Base-by-base conservation (phyloP, 2,888 invertebrate genomes). In the Dilophus febrilis region DNA sequence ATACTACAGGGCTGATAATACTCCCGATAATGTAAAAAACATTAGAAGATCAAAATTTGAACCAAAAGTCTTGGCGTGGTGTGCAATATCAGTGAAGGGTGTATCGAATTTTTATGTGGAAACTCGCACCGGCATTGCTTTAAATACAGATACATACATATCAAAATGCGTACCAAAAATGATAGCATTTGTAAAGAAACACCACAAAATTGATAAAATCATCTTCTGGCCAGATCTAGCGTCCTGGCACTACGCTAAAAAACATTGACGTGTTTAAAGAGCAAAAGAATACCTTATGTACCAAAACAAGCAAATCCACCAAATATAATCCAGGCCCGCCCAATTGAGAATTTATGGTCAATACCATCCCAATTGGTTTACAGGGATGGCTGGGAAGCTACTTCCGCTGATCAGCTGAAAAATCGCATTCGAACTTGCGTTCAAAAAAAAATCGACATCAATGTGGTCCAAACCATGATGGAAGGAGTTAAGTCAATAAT, bases 261-360 rank as follows among this genome's bases (percentile, higher is more conserved):
- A 14, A 41, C 34, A 27, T 27, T 35, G 28, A 13, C 30, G 4
- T 41, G 41, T 38, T 22, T 38, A 18, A 30, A 19, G n/a, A n/a
- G 19, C 3, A 13, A 35, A 32, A 31, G 28, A 33, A 40, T 35
- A 28, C 17, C 14, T 30, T 43, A 33, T 40, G 40, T 44, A 27
- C 45, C 42, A 22, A 40, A 42, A 37, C 16, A 39, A 22, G 32
- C 28, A 38, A 43, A 45, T 36, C 41, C 42, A n/a, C 40, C 38
- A 31, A 45, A 38, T 34, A 27, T 37, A 13, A 38, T 43, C 19
- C 36, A 43, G 30, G 34, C 42, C 28, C 35, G 43, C 12, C 43
- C 41, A 40, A 43, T 45, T 14, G 38, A 43, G 31, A 16, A 38
- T 26, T 41, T 41, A 31, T 43, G 31, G 41, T 14, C 35, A 30